Conservation (phyloP, 2,113 vertebrate species). For the Xenopus tropicalis region UCB_Xtro_10.0 CM004443.2:103056001-103056500, state of each 20-base stretch:
- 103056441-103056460: constrained; percentile 11
- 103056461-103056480: neutral
- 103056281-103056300: neutral
- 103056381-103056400: neutral
- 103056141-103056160: neutral
- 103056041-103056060: constrained; percentile 23
- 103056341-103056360: neutral
- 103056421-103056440: neutral
- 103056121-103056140: neutral
- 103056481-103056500: neutral
- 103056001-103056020: neutral
- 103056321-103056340: neutral
- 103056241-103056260: constrained; percentile 14
- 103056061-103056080: constrained; percentile 15
- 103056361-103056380: neutral
- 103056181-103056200: constrained; percentile 9
- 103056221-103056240: constrained; percentile 28
- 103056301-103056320: constrained; percentile 8
- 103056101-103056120: constrained; percentile 3
- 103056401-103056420: constrained; percentile 7
- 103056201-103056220: constrained; percentile 12
- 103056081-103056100: constrained; percentile 9
- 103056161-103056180: neutral
- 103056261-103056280: constrained; percentile 10
- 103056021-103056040: constrained; percentile 6